Evolutionary conservation across 2,113 vertebrate genomes (phyloP).

Genomic region (Oplegnathus fasciatus): DNA sequence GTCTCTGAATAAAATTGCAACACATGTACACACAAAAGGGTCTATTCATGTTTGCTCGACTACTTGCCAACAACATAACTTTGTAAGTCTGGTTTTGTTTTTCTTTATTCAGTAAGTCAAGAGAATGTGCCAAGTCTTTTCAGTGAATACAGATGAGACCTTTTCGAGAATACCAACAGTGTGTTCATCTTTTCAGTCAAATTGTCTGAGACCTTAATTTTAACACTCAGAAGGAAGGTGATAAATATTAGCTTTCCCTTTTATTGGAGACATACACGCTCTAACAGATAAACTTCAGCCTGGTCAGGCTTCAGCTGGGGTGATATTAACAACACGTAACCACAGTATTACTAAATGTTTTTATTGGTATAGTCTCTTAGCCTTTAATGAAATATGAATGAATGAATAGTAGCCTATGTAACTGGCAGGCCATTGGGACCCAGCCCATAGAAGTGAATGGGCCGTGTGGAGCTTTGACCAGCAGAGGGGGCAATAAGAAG

Average conservation of each 20-base stretch:
- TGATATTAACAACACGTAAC: neutral
- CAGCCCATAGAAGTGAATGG: neutral
- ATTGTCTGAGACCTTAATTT: neutral
- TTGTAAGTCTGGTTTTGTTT: neutral
- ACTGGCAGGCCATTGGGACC: neutral
- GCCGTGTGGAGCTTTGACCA: slow-evolving; percentile 54
- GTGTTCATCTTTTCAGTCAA: neutral
- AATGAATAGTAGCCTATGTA: neutral
- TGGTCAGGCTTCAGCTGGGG: neutral
- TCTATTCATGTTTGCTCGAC: neutral
- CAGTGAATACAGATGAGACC: neutral
- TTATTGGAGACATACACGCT: neutral
- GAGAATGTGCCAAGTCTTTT: neutral
- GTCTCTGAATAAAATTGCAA: neutral
- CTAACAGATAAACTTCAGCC: neutral
- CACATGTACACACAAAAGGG: neutral
- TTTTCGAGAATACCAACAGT: neutral
- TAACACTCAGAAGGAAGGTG: neutral
- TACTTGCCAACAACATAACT: neutral
- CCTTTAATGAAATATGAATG: slow-evolving; percentile 10
- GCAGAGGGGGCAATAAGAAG: slow-evolving; percentile 65
- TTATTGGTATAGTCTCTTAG: neutral
- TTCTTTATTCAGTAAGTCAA: neutral
- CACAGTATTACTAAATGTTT: neutral
- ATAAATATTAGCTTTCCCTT: neutral